Conservation (phyloP, 2,888 invertebrate genomes). For the Lepidochitona cinerea region DNA sequence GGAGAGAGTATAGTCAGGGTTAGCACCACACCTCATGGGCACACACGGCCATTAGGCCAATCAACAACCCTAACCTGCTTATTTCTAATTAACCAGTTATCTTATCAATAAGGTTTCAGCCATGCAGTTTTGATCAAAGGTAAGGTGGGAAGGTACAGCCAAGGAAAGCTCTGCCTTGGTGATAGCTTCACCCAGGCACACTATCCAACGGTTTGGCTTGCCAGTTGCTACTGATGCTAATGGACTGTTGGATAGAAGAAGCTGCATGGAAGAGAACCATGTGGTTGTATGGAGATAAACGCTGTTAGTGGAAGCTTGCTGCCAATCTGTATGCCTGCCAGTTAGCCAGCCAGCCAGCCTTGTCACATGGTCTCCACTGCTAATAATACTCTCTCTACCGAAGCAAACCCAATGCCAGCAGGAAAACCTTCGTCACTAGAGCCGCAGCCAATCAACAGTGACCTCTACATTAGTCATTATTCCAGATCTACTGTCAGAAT, state of each 20-base stretch:
- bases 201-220: no score
- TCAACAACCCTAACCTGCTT: neutral
- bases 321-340: neutral
- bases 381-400: conserved; percentile 1
- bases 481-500: neutral
- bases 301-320: neutral
- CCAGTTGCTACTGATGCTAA: neutral
- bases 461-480: conserved; percentile 7
- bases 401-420: neutral
- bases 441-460: neutral
- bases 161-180: no score
- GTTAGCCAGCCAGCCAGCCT: neutral
- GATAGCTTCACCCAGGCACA: no score
- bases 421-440: neutral
- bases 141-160: no score
- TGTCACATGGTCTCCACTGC: conserved; percentile 1
- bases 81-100: no score
- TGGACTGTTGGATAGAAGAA: neutral
- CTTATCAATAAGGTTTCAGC: no score
- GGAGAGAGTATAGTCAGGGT: neutral
- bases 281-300: neutral
- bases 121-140: no score
- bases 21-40: neutral
- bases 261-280: conserved; percentile 1
- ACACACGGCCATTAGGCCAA: neutral